Evolutionary conservation across 1,140 invertebrate genomes (phyloP), one percentile per base, ranked within the genome.

Genomic region (Ceratosolen solmsi): DNA sequence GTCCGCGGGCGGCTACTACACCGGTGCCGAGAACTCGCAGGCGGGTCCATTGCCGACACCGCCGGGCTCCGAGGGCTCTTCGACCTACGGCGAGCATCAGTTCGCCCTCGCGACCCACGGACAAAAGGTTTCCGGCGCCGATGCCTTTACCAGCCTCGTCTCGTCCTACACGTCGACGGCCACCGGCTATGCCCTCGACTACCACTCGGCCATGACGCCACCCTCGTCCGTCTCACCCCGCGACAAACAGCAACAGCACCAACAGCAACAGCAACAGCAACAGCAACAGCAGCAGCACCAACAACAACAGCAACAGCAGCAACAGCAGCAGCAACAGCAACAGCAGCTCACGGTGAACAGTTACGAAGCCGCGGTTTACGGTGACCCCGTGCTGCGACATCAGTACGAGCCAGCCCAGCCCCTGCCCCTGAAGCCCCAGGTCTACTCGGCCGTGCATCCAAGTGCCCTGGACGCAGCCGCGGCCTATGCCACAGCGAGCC

Each of bases 191-290:
- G 93, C 93, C 4, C 93, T 95, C 27, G 96, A 97, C 86, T 96
- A 96, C 86, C 96, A 97, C 87, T 96, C 97, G 38, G 97, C 97
- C 22, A 98, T 98, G 96, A 98, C 97, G 0, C 98, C 97, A 65
- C 97, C 98, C 17, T 97, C 97, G 0, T 98, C 97, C 2, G 97
- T 98, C 0, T 98, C 97, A 13, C 98, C 98, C 0, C 93, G 97
- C 68, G 97, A 98, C 86, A 97, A 96, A 88, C 95, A 95, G 88
- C 94, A 94, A 85, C 94, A 94, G 82, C 90, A n/a, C n/a, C n/a
- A 91, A 13, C 92, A 92, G 33, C 85, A 88, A 20, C 86, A 87
- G 13, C 87, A 87, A 63, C 87, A 87, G 27, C 86, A 87, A 0
- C 85, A 87, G 11, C 86, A 87, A 38, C 88, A 89, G 65, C 76